Evolutionary conservation across 2,888 invertebrate genomes (phyloP), one percentile per base, ranked within the genome.

Genomic region (Rhorus exstirpatorius): DNA sequence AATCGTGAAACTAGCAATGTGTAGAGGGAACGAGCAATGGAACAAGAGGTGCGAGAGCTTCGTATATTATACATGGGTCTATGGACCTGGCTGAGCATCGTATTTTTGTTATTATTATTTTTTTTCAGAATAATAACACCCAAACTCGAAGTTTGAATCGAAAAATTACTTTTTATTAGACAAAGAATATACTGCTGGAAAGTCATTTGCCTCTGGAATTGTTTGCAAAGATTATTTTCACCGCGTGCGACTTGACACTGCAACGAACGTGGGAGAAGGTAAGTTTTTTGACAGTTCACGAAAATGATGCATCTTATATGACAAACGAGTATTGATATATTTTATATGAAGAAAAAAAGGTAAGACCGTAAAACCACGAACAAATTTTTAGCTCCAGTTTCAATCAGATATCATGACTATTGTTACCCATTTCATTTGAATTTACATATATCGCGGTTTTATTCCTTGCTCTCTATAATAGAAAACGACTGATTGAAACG

Each of bases 191-290:
- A n/a, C n/a, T n/a, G n/a, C n/a, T n/a, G n/a, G n/a, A n/a, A n/a
- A n/a, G n/a, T n/a, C n/a, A n/a, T n/a, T n/a, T n/a, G n/a, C n/a
- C n/a, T n/a, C n/a, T n/a, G n/a, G n/a, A n/a, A n/a, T n/a, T n/a
- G n/a, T 19, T 1, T 12, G 55, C 14, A 6, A 72, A 46, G 46
- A 49, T 14, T 53, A 72, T 35, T 46, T 35, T 65, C 24, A 41
- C 79, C 72, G 67, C 44, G 49, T 61, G 78, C 60, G 72, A 83
- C 85, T 86, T 86, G 85, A 87, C 84, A 87, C 87, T 51, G 35
- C 51, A 35, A 67, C 49, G 12, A 63, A 21, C 7, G 80, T 65
- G 80, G 79, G 81, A 70, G 76, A 86, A 84, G 84, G 78, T 72
- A 82, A 74, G 75, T 67, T 80, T 60, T 75, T 63, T 74, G 81